Base-by-base conservation (phyloP, 2,113 vertebrate species). In the Silurus meridionalis region DNA sequence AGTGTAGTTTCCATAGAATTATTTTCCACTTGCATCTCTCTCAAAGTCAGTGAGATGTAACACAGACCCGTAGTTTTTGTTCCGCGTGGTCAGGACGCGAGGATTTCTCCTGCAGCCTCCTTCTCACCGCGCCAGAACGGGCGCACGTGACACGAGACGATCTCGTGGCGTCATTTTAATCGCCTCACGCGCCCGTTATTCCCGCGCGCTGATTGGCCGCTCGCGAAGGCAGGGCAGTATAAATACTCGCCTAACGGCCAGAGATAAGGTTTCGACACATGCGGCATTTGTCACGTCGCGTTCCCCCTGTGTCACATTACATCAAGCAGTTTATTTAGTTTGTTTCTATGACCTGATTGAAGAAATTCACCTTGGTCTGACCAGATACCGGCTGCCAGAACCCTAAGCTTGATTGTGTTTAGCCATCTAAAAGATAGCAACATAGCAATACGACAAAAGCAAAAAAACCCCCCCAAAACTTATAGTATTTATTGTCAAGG, bases 171-270 rank as follows among this genome's bases (percentile, higher is more conserved):
- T 79, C 14, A 5, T 13, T 48, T 23, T 7, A 48, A 8, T 37
- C 21, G 60, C 28, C 71, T 25, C 57, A 58, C 19, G 5, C 7
- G 17, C 69, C 46, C 10, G 57, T 79, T 25, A 2, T 55, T 79
- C 53, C 52, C 13, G 82, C 5, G 46, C 28, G 25, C 25, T 87
- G 74, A 90, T 89, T 90, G 85, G 87, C 50, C 78, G 21, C 2
- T 57, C 0, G 0, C 17, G 63, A 93, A 93, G 93, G 94, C 92
- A 91, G 92, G 93, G 88, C 91, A 15, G 82, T 91, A 94, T 90
- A 93, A 91, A 92, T 89, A 61, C 87, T 85, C 67, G 14, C 25
- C 11, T 4, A 58, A 0, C 79, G 8, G 10, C 46, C 1, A 9
- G 6, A 55, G 90, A 92, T 94, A 88, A 93, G 91, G 80, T 0